Percentiles rank a stretch among this genome's conserved stretches.
Conservation (phyloP, 2,797 vertebrate species). For the Paramormyrops hopkinsi region DNA sequence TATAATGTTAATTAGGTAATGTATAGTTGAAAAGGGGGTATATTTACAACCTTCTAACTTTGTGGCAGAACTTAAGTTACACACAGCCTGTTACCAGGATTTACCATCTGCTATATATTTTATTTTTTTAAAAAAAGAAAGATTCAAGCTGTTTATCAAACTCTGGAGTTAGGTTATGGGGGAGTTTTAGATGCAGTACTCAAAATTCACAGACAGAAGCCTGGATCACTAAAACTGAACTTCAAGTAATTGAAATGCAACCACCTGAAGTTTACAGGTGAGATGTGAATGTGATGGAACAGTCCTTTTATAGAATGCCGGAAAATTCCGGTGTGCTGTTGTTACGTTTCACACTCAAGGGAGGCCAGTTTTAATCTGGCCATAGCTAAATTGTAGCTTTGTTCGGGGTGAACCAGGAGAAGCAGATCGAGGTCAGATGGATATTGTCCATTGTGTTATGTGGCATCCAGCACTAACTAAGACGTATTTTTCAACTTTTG, state of each 20-base stretch:
- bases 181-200: background rate
- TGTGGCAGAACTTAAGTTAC: background rate
- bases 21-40: background rate
- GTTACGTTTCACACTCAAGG: background rate
- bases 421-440: background rate
- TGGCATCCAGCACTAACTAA: background rate
- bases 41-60: background rate
- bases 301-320: background rate
- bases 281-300: background rate
- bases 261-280: background rate
- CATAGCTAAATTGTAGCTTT: background rate
- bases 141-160: slow-evolving; percentile 5
- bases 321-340: background rate
- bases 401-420: background rate
- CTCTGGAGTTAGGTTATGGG: background rate
- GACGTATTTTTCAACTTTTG: background rate
- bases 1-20: background rate
- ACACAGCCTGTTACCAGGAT: background rate
- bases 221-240: background rate
- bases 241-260: background rate
- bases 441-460: background rate
- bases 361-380: background rate
- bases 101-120: slow-evolving; percentile 12
- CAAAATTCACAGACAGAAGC: background rate
- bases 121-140: background rate